A percentile compares a stretch with the other conserved stretches of the same genome.
Evolutionary conservation across 64 coral and sea anemone species (phyloP).

Genomic region (Porites australiensis): DNA sequence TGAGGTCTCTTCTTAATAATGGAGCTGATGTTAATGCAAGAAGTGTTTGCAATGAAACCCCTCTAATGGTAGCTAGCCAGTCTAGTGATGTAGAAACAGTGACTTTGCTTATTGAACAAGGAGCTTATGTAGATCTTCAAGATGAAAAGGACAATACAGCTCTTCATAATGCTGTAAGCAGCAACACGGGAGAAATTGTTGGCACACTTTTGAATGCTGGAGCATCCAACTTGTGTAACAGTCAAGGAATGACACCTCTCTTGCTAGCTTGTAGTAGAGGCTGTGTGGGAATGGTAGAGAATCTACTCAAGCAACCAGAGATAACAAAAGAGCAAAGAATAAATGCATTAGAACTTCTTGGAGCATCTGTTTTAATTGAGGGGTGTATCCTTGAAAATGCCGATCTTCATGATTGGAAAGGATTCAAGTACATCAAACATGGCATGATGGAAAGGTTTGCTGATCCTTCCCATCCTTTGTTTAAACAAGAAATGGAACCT

Average conservation of each 20-base stretch:
- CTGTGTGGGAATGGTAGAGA: slow-evolving; percentile 34
- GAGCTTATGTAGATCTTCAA: too few species aligned
- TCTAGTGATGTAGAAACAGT: too few species aligned
- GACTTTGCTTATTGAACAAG: too few species aligned
- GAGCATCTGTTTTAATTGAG: slow-evolving; percentile 29
- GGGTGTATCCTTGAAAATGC: neutral
- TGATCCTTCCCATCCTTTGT: neutral
- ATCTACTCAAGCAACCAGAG: neutral
- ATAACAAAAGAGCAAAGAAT: slow-evolving; percentile 29
- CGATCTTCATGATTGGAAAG: slow-evolving; percentile 12
- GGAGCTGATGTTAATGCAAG: too few species aligned
- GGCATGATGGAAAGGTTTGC: slow-evolving; percentile 31
- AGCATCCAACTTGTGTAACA: slow-evolving; percentile 13
- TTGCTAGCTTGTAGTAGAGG: slow-evolving; percentile 36
- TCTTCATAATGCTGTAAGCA: neutral
- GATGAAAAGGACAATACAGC: neutral
- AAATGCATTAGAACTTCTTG: slow-evolving; percentile 43
- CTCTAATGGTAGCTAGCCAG: too few species aligned
- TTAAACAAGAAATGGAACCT: neutral
- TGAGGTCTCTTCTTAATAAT: too few species aligned
- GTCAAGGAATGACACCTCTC: slow-evolving; percentile 34
- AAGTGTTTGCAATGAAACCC: too few species aligned
- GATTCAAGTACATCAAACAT: neutral
- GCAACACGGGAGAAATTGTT: too few species aligned
- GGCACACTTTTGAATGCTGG: neutral